Evolutionary conservation across 2,888 invertebrate genomes (phyloP), one percentile per base, ranked within the genome.

Genomic region (Subacronicta megacephala): DNA sequence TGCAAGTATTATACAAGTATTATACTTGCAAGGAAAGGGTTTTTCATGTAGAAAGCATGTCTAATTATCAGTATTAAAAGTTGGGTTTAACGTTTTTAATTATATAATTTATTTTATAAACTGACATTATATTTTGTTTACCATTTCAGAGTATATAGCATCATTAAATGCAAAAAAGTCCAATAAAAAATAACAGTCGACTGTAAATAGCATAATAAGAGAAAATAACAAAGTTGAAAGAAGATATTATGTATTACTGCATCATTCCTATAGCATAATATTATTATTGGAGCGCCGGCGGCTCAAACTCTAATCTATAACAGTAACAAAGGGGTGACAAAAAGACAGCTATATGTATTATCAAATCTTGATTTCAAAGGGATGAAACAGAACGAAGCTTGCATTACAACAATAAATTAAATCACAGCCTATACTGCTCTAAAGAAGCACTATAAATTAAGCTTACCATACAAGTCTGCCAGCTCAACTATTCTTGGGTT

Each of bases 121-220:
- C 70, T 67, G 47, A 62, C 41, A 43, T 57, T 54, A 65, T 67
- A 84, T 90, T 89, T 85, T 90, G 82, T 93, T 92, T 93, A 83
- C 88, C 82, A 68, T 92, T 94, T 94, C 93, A 94, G 94, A 94
- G 72, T 93, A 90, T 90, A 87, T 92, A 88, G 85, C 89, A 77
- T 92, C 93, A 83, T 84, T 94, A 90, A 63, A 63, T 63, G 62
- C 68, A 61, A 93, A 90, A 85, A 90, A 88, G 80, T 87, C 87
- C 75, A 51, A 52, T 40, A 92, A 93, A 90, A 90, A 90, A 89
- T 92, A 92, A 91, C 85, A 83, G 69, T 59, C 73, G 69, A 76
- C 77, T 73, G 78, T 80, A 80, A 81, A 71, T 67, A 62, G 60
- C 56, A 52, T 62, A 72, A 65, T 65, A 72, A 59, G 69, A 66